These are phyloP conservation scores for Melanogrammus aeglefinus DNA, from an alignment of 2,797 vertebrate genomes.

Conservation along the genomic window DNA sequence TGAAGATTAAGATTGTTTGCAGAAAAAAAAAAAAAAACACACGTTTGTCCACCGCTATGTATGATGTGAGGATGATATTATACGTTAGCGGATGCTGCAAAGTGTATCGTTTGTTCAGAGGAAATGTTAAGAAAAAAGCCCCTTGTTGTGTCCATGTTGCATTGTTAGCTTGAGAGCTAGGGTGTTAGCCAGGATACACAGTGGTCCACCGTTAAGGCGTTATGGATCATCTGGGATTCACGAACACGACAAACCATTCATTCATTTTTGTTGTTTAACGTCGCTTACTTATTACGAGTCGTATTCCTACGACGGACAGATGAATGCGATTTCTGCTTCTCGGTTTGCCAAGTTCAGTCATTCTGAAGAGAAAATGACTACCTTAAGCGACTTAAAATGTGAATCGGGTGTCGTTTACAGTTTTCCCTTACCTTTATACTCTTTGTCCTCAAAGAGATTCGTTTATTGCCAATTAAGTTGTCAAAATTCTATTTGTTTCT, in stretches of 20 bases:
- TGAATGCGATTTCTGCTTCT: background rate
- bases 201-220: background rate
- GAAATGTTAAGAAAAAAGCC: background rate
- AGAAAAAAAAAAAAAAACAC: no score
- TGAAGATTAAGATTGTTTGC: background rate
- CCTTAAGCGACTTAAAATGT: constrained; percentile 33
- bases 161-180: constrained; percentile 66
- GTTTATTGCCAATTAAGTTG: constrained; percentile 27
- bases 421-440: constrained; percentile 68
- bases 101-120: background rate
- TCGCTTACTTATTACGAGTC: background rate
- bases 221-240: constrained; percentile 7
- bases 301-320: background rate
- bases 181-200: constrained; percentile 24
- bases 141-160: constrained; percentile 50
- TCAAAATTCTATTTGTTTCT: constrained; percentile 31
- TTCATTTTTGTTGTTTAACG: background rate
- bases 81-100: background rate
- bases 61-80: background rate
- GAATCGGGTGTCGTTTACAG: background rate
- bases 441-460: constrained; percentile 72
- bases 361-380: constrained; percentile 20
- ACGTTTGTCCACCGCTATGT: no score
- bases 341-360: background rate
- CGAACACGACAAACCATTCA: background rate